Conservation (phyloP, 2,888 invertebrate genomes). For the Anagyrus pseudococci region DNA sequence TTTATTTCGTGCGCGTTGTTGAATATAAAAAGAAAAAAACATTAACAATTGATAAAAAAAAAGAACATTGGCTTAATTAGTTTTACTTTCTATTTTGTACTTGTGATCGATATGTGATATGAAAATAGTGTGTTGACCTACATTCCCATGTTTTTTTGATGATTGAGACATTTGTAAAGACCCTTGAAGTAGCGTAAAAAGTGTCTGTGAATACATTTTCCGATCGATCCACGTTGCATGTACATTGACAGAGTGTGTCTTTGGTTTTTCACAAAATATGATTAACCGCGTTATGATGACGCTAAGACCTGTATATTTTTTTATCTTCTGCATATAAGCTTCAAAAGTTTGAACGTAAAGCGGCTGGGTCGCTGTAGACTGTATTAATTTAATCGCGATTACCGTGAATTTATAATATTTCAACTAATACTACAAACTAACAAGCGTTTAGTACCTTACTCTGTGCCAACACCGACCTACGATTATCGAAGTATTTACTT, state of each 20-base stretch:
- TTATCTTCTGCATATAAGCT: slow-evolving; percentile 2
- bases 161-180: neutral
- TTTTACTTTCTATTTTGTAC: too few species aligned
- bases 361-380: slow-evolving; percentile 24
- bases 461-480: slow-evolving; percentile 17
- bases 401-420: neutral
- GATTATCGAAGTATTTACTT: slow-evolving; percentile 10
- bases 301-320: slow-evolving; percentile 12
- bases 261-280: neutral
- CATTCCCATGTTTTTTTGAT: neutral
- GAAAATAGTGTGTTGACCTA: too few species aligned
- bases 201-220: neutral
- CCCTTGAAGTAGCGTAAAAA: too few species aligned
- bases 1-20: neutral
- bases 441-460: slow-evolving; percentile 4
- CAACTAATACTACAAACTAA: slow-evolving; percentile 9
- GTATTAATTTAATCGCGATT: slow-evolving; percentile 3
- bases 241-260: neutral
- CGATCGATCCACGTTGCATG: neutral
- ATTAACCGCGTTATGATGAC: neutral
- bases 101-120: too few species aligned
- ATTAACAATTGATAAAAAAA: too few species aligned
- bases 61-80: neutral
- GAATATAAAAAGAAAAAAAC: too few species aligned
- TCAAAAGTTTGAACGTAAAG: slow-evolving; percentile 5